A percentile compares a stretch with the other conserved stretches of the same genome.
Evolutionary conservation across 2,888 invertebrate species (phyloP).

Genomic region (Tinea semifulvella): DNA sequence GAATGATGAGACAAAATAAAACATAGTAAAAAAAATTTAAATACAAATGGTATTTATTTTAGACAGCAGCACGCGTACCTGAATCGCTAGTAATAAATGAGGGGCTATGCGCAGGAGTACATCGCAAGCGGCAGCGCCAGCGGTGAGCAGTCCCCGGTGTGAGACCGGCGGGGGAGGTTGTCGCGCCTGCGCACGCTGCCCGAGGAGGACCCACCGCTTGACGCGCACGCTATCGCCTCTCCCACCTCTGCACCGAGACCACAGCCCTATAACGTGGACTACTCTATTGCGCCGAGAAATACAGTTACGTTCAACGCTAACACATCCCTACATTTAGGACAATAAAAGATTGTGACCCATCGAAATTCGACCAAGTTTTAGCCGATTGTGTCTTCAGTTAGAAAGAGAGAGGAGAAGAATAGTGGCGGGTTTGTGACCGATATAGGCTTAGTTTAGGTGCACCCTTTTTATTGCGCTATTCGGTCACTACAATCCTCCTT

Average conservation of each 20-base stretch:
- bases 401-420: too few species aligned
- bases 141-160: constrained; percentile 60
- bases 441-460: too few species aligned
- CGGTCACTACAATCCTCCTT: too few species aligned
- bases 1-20: too few species aligned
- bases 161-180: constrained; percentile 56
- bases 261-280: background rate
- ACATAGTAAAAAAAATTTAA: too few species aligned
- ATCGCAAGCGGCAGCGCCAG: constrained; percentile 57
- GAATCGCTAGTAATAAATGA: constrained; percentile 3
- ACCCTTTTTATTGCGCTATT: too few species aligned
- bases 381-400: too few species aligned
- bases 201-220: constrained; percentile 44
- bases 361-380: too few species aligned
- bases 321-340: background rate
- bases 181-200: constrained; percentile 53
- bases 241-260: constrained; percentile 32
- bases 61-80: constrained; percentile 2
- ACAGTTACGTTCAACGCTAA: background rate
- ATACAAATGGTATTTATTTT: constrained; percentile 1
- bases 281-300: background rate
- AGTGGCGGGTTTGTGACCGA: too few species aligned
- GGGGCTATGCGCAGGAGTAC: constrained; percentile 41
- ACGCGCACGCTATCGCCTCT: constrained; percentile 34
- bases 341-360: too few species aligned